Conservation (phyloP, 2,888 invertebrate species). For the Proisotoma minuta region DNA sequence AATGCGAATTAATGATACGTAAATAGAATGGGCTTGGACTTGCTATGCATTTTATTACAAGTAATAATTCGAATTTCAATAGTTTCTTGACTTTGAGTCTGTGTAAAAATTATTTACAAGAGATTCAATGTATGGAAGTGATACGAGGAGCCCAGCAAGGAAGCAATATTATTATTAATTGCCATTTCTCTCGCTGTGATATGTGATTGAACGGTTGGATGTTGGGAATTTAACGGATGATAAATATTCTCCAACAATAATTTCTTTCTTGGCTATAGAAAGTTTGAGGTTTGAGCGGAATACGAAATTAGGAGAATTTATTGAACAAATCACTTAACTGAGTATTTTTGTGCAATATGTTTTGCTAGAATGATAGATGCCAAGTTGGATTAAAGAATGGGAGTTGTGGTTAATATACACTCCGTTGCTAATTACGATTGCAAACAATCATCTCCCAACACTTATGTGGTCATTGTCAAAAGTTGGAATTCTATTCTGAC, state of each 20-base stretch:
- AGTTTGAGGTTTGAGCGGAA: not conserved
- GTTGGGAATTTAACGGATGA: not conserved
- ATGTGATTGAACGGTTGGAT: not conserved
- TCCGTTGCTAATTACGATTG: conserved; percentile 1
- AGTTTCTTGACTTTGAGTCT: not conserved
- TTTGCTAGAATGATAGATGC: not conserved
- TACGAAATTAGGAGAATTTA: conserved; percentile 4
- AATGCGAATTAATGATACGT: no score
- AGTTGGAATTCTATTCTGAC: no score
- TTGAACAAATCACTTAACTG: conserved; percentile 5
- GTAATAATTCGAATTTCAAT: not conserved
- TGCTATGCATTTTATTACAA: no score
- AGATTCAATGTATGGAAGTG: not conserved
- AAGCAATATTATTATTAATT: conserved; percentile 6
- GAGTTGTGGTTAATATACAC: not conserved
- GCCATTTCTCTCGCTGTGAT: not conserved
- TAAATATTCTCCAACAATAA: conserved; percentile 5
- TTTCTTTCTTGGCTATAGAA: not conserved
- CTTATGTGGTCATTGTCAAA: conserved; percentile 4
- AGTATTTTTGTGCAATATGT: not conserved
- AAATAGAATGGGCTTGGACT: no score
- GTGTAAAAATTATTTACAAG: not conserved
- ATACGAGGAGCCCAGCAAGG: not conserved
- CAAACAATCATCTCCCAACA: not conserved
- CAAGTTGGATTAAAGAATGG: not conserved